A percentile compares a stretch with the other conserved stretches of the same genome.
phyloP scores from a whole-genome alignment of 2,888 invertebrate species.

The Dexiosoma caninum region DNA sequence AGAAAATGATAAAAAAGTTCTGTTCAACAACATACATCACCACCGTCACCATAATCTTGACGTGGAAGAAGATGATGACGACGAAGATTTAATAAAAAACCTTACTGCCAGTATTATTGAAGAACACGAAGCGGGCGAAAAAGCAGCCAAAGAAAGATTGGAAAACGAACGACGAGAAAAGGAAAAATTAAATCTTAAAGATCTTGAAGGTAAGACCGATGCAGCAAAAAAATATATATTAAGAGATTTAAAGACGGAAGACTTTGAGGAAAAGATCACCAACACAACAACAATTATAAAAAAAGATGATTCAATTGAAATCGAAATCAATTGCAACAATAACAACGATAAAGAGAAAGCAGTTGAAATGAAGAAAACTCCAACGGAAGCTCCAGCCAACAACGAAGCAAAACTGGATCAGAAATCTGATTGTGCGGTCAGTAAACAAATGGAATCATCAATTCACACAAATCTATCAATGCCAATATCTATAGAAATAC shows the following conservation, averaged over 20 bases:
- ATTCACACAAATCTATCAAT: conserved; percentile 75
- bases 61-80: conserved; percentile 54
- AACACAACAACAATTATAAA: conserved; percentile 41
- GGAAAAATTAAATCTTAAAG: conserved; percentile 31
- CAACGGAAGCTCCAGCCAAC: not conserved
- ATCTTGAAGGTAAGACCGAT: not conserved
- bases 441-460: conserved; percentile 2
- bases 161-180: conserved; percentile 54
- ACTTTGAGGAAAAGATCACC: conserved; percentile 64
- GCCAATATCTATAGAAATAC: conserved; percentile 91
- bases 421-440: not conserved
- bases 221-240: not conserved
- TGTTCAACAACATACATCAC: conserved; percentile 35
- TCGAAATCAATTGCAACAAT: conserved; percentile 39
- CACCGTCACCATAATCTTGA: conserved; percentile 33
- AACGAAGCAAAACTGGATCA: conserved; percentile 12
- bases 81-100: conserved; percentile 74
- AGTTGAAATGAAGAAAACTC: conserved; percentile 3
- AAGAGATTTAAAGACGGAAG: conserved; percentile 47
- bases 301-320: conserved; percentile 35
- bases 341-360: conserved; percentile 44
- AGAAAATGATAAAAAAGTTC: conserved; percentile 18
- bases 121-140: conserved; percentile 56
- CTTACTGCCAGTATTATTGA: conserved; percentile 66
- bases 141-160: conserved; percentile 55